Evolutionary conservation across 2,888 invertebrate genomes (phyloP).

Genomic region (Chaetogeoica ovagalla): DNA sequence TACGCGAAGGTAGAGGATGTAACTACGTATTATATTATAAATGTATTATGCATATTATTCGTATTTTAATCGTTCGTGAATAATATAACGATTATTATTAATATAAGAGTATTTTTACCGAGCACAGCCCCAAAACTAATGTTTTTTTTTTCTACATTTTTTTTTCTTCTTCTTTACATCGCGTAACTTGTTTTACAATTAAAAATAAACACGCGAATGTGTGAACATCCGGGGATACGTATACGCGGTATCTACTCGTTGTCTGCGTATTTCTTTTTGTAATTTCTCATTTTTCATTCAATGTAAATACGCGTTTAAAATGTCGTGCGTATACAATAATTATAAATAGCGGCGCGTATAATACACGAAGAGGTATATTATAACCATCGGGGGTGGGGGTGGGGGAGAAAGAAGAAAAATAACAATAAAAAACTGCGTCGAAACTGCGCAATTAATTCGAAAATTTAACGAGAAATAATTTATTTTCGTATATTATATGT

Average conservation of each 20-base stretch:
- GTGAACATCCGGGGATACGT: slow-evolving; percentile 37
- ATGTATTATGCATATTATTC: slow-evolving; percentile 13
- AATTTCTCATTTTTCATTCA: neutral
- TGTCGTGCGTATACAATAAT: neutral
- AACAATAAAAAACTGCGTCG: neutral
- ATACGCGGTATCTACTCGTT: neutral
- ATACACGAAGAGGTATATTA: neutral
- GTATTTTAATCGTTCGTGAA: slow-evolving; percentile 8
- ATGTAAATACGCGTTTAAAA: slow-evolving; percentile 29
- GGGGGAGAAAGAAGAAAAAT: neutral
- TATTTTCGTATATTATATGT: no score
- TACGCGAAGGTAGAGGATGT: neutral
- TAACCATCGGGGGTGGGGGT: neutral
- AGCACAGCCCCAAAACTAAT: slow-evolving; percentile 23
- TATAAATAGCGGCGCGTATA: no score
- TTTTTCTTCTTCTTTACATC: neutral
- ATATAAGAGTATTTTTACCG: slow-evolving; percentile 22
- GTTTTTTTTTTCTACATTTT: neutral
- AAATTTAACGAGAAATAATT: no score
- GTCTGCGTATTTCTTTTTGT: no score
- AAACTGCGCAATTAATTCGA: no score
- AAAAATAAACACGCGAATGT: slow-evolving; percentile 43
- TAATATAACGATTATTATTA: slow-evolving; percentile 16
- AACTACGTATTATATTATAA: neutral
- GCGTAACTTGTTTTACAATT: slow-evolving; percentile 19